Evolutionary conservation across 1,140 invertebrate species (phyloP).

Genomic region (Calliopsis andreniformis): DNA sequence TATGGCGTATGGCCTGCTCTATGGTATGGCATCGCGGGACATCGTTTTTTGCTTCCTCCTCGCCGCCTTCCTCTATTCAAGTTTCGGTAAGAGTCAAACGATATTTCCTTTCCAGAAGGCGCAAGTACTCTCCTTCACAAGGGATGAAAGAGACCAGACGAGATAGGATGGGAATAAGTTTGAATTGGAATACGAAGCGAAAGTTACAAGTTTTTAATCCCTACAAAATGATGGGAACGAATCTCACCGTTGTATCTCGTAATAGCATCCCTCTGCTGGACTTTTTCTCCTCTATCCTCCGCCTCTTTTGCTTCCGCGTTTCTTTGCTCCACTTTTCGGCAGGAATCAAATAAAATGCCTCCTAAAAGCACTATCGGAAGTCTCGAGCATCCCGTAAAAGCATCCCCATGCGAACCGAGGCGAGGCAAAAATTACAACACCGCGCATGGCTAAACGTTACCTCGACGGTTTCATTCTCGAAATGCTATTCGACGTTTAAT

Average conservation of each 20-base stretch:
- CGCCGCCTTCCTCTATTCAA: constrained; percentile 54
- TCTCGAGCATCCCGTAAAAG: constrained; percentile 50
- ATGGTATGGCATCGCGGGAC: constrained; percentile 70
- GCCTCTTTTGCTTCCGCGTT: constrained; percentile 16
- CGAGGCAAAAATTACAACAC: constrained; percentile 44
- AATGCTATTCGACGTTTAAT: not conserved
- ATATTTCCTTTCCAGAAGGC: constrained; percentile 2
- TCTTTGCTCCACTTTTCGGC: constrained; percentile 62
- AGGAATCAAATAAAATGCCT: constrained; percentile 64
- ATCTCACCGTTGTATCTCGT: constrained; percentile 41
- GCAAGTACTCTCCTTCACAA: not conserved
- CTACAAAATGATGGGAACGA: constrained; percentile 58
- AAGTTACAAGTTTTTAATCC: constrained; percentile 66
- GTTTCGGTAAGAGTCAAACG: constrained; percentile 66
- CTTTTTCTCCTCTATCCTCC: not conserved
- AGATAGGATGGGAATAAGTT: constrained; percentile 9
- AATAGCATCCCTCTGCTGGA: constrained; percentile 16
- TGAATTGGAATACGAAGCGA: constrained; percentile 41
- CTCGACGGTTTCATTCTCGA: not conserved
- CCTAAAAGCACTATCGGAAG: constrained; percentile 58
- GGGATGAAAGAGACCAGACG: not conserved
- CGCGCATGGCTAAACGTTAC: constrained; percentile 18
- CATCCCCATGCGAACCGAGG: constrained; percentile 43
- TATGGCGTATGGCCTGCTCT: constrained; percentile 67
- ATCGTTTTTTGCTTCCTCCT: constrained; percentile 63